phyloP scores from a whole-genome alignment of 2,113 vertebrate species.

The Cranoglanis bouderius region DNA sequence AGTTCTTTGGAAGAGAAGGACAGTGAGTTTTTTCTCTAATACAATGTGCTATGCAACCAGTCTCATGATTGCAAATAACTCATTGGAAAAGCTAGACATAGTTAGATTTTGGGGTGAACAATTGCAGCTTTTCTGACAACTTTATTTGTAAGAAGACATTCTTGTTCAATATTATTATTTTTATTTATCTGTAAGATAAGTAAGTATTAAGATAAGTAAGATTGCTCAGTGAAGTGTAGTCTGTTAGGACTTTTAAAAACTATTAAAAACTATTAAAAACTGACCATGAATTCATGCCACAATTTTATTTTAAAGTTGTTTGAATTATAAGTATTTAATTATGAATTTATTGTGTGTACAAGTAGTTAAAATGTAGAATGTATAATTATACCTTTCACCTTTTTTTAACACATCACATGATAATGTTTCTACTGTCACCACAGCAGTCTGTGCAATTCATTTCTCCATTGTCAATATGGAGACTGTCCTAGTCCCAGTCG shows the following conservation, averaged over 20 bases:
- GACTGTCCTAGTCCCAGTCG: conserved; percentile 14
- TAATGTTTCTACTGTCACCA: background rate
- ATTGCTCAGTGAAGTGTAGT: background rate
- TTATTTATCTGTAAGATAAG: background rate
- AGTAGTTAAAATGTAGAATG: background rate
- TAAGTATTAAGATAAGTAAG: too few species aligned
- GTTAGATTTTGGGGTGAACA: background rate
- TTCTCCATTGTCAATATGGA: conserved; percentile 30
- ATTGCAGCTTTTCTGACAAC: background rate
- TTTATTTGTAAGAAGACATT: background rate
- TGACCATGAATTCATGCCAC: background rate
- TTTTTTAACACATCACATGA: background rate
- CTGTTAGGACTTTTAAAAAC: background rate
- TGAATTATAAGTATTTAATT: background rate
- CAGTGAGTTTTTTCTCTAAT: background rate
- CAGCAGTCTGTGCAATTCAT: conserved; percentile 28
- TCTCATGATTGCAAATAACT: background rate
- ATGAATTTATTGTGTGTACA: background rate
- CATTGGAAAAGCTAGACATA: background rate
- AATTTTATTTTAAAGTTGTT: background rate
- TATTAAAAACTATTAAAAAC: background rate
- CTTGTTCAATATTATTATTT: background rate
- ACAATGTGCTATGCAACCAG: background rate
- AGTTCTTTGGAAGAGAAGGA: background rate
- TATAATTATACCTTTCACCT: background rate